Conservation (phyloP, 2,888 invertebrate species). For the Papilio demoleus region DNA sequence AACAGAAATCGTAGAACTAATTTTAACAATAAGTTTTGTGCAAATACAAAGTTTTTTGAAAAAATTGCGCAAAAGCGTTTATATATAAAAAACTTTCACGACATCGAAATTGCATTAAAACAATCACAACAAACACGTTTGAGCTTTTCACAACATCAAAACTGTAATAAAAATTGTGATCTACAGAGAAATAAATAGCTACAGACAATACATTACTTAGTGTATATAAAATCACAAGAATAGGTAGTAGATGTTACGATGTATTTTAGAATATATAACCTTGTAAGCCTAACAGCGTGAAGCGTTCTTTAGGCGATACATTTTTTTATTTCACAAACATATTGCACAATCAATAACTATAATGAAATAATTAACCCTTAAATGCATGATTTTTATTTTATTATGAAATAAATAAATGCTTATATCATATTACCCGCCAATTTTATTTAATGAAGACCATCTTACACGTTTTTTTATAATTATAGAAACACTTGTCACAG, state of each 20-base stretch:
- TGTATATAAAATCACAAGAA: slow-evolving; percentile 44
- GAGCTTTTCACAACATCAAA: slow-evolving; percentile 55
- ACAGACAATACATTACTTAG: slow-evolving; percentile 33
- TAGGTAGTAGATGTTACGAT: slow-evolving; percentile 49
- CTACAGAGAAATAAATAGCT: slow-evolving; percentile 38
- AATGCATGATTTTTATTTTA: too few relatives aligned
- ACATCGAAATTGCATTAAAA: slow-evolving; percentile 74
- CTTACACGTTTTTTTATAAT: too few relatives aligned
- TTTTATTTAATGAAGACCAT: too few relatives aligned
- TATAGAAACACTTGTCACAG: too few relatives aligned
- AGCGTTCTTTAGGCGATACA: slow-evolving; percentile 42
- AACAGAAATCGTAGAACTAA: neutral
- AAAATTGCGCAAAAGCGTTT: slow-evolving; percentile 81
- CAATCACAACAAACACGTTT: slow-evolving; percentile 68
- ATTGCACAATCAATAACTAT: slow-evolving; percentile 2
- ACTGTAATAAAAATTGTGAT: slow-evolving; percentile 45
- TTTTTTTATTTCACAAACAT: neutral
- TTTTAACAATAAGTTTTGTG: slow-evolving; percentile 47
- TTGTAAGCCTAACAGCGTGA: slow-evolving; percentile 41
- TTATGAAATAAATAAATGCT: too few relatives aligned
- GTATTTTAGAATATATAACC: slow-evolving; percentile 30
- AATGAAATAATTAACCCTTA: too few relatives aligned
- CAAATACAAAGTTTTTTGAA: slow-evolving; percentile 58
- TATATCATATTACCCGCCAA: too few relatives aligned
- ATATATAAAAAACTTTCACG: slow-evolving; percentile 67